Evolutionary conservation across 2,888 invertebrate genomes (phyloP).

Genomic region (Diadegma fenestrale): DNA sequence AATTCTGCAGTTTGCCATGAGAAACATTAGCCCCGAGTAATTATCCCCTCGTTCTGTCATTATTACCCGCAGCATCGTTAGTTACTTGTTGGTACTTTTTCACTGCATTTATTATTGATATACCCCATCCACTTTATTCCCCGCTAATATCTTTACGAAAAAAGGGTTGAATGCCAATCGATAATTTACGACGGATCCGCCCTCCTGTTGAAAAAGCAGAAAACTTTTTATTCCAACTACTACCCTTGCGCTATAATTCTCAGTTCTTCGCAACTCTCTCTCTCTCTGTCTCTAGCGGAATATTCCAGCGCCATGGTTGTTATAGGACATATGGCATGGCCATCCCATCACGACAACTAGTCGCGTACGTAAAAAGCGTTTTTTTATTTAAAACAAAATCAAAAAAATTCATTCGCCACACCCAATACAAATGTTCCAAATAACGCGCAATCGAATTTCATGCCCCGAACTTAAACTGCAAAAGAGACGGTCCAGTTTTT

Average conservation of each 20-base stretch:
- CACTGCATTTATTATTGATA: neutral
- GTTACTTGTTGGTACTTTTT: neutral
- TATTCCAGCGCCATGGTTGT: neutral
- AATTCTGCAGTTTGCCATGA: neutral
- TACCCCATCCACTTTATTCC: neutral
- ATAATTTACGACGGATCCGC: conserved; percentile 56
- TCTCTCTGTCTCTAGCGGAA: conserved; percentile 20
- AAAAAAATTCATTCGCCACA: conserved; percentile 15
- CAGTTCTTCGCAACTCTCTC: conserved; percentile 53
- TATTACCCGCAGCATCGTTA: neutral
- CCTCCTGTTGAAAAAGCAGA: conserved; percentile 35
- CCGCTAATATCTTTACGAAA: neutral
- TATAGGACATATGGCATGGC: neutral
- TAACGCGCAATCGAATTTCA: neutral
- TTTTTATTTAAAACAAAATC: neutral
- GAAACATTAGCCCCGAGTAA: neutral
- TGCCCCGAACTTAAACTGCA: neutral
- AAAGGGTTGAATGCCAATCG: conserved; percentile 62
- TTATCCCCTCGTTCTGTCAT: neutral
- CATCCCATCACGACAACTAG: conserved; percentile 20
- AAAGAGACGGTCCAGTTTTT: neutral
- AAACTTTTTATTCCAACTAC: conserved; percentile 45
- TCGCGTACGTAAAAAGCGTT: neutral
- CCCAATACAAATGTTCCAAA: neutral
- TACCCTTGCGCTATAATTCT: conserved; percentile 34